Percentiles rank a stretch among this genome's conserved stretches.
phyloP scores from a whole-genome alignment of 92 coral and sea anemone genomes.

The Porites cylindrica region DNA sequence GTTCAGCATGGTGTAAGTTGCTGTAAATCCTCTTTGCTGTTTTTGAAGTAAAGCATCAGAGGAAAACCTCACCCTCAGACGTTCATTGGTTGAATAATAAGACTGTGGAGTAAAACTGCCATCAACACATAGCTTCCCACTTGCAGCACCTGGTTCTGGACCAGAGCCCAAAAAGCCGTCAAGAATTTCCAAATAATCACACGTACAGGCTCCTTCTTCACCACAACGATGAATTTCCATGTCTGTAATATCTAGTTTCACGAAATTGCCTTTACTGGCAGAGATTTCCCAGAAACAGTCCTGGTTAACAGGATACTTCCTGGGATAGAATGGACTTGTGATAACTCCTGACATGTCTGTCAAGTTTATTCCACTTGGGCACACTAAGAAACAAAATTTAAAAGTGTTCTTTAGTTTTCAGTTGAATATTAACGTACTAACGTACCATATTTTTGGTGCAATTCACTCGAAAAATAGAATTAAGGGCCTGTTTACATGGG shows the following conservation, averaged over 20 bases:
- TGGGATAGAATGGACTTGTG: conserved; percentile 35
- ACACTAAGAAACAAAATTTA: conserved; percentile 4
- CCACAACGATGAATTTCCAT: not conserved
- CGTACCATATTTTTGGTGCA: too few species aligned
- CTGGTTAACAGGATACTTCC: conserved; percentile 14
- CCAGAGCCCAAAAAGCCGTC: not conserved
- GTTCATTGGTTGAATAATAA: conserved; percentile 4
- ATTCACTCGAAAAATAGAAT: too few species aligned
- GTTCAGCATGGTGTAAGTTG: not conserved
- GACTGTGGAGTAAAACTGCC: not conserved
- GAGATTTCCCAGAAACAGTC: conserved; percentile 12
- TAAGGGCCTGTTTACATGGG: too few species aligned
- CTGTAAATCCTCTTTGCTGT: not conserved
- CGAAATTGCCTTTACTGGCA: not conserved
- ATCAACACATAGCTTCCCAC: not conserved
- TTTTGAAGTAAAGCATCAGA: not conserved
- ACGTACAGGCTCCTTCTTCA: not conserved
- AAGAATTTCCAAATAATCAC: conserved; percentile 33
- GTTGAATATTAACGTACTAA: too few species aligned
- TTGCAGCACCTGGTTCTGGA: not conserved
- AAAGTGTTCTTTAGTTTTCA: not conserved
- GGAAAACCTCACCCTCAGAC: conserved; percentile 17
- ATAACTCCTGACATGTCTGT: conserved; percentile 11
- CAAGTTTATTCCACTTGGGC: not conserved
- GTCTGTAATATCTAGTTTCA: conserved; percentile 8